Percentiles rank a stretch among this genome's conserved stretches.
Evolutionary conservation across 2,888 invertebrate species (phyloP).

Genomic region (Eugnorisma glareosa): DNA sequence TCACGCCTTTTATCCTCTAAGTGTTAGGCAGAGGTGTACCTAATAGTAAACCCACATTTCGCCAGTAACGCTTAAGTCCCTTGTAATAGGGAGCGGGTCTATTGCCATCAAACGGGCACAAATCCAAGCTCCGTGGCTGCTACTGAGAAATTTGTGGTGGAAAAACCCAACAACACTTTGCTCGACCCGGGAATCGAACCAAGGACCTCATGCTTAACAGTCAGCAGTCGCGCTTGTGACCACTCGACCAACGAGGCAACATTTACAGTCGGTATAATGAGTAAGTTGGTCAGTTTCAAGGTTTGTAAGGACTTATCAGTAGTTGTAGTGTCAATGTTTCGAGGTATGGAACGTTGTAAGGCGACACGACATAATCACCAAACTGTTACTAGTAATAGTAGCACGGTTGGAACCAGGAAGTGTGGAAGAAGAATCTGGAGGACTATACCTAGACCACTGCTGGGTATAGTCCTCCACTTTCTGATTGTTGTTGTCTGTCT

Average conservation of each 20-base stretch:
- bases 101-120: neutral
- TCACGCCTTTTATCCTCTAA: neutral
- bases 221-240: no score
- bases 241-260: neutral
- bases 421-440: neutral
- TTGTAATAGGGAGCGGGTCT: neutral
- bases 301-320: neutral
- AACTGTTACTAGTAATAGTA: neutral
- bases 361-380: neutral
- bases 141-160: neutral
- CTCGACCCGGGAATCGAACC: neutral
- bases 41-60: neutral
- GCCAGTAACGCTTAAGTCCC: neutral
- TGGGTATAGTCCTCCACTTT: no score
- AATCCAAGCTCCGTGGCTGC: neutral
- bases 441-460: no score
- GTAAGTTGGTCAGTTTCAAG: neutral
- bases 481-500: no score
- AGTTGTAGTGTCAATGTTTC: neutral
- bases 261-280: no score
- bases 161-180: neutral
- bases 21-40: neutral
- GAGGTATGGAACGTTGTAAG: neutral
- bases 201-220: no score
- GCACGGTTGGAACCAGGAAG: neutral